phyloP scores from a whole-genome alignment of 1,140 invertebrate genomes.

The Triops longicaudatus region DNA sequence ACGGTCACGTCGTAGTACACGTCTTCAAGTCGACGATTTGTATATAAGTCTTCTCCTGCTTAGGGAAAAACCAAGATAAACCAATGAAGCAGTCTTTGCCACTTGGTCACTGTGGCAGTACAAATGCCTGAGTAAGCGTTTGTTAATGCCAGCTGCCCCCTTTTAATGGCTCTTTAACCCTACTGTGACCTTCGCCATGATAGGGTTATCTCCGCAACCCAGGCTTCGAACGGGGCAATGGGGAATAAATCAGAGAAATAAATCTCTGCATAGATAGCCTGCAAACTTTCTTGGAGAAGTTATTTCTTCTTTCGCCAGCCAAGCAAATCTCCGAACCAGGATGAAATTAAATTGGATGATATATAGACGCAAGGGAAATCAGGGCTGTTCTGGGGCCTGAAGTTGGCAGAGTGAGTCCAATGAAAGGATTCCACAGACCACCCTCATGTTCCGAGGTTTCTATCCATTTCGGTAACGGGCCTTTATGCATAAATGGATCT shows the following conservation, averaged over 20 bases:
- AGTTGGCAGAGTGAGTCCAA: no score
- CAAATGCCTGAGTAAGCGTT: neutral
- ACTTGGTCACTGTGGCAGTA: no score
- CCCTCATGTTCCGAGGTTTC: no score
- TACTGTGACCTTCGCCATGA: neutral
- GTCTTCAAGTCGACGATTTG: no score
- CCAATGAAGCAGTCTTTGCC: no score
- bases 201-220: neutral
- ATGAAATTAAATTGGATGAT: neutral
- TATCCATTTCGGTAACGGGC: no score
- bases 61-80: no score
- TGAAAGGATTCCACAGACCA: no score
- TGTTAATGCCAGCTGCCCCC: neutral
- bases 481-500: no score
- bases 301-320: neutral
- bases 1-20: neutral
- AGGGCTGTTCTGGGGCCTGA: neutral
- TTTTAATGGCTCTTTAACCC: slow-evolving; percentile 8
- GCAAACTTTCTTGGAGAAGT: neutral
- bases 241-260: neutral
- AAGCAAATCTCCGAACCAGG: neutral
- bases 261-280: neutral
- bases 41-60: no score
- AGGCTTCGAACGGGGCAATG: neutral
- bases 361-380: neutral